phyloP scores from a whole-genome alignment of 2,888 invertebrate genomes.

The Microctonus aethiopoides region DNA sequence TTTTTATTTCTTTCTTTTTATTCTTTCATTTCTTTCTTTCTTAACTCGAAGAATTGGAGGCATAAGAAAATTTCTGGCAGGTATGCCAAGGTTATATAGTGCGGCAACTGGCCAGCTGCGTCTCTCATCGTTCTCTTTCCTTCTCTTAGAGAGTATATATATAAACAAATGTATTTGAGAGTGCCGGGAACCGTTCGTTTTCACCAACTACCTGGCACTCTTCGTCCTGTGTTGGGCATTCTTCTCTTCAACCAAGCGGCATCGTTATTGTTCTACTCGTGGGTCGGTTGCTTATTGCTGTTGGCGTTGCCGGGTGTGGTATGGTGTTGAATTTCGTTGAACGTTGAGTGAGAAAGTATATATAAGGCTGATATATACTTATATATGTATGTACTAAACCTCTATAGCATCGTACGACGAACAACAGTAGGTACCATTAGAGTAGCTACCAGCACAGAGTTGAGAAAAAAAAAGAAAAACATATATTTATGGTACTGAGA shows the following conservation, averaged over 20 bases:
- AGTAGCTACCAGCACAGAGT: too few relatives aligned
- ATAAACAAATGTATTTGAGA: slow-evolving; percentile 8
- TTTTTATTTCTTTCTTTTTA: background rate
- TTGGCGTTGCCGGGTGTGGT: background rate
- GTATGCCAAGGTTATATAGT: slow-evolving; percentile 30
- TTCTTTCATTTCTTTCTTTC: too few relatives aligned
- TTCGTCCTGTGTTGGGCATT: slow-evolving; percentile 18
- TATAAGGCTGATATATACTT: background rate
- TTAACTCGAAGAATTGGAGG: background rate
- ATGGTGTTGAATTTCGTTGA: slow-evolving; percentile 33
- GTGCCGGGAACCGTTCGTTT: slow-evolving; percentile 26
- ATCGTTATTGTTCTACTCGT: slow-evolving; percentile 31
- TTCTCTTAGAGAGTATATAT: background rate
- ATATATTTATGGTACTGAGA: background rate
- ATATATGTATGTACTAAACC: background rate
- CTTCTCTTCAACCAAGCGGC: slow-evolving; percentile 21
- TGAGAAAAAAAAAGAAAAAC: too few relatives aligned
- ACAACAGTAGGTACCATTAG: too few relatives aligned
- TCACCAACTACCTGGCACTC: slow-evolving; percentile 29
- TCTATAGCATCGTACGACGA: background rate
- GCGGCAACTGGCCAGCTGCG: slow-evolving; percentile 7
- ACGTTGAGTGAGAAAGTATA: slow-evolving; percentile 8
- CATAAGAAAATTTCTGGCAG: slow-evolving; percentile 33
- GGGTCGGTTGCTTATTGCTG: slow-evolving; percentile 24
- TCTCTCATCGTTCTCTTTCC: background rate